A percentile compares a stretch with the other conserved stretches of the same genome.
Conservation (phyloP, 2,888 invertebrate species). For the Leucophora obtusa region DNA sequence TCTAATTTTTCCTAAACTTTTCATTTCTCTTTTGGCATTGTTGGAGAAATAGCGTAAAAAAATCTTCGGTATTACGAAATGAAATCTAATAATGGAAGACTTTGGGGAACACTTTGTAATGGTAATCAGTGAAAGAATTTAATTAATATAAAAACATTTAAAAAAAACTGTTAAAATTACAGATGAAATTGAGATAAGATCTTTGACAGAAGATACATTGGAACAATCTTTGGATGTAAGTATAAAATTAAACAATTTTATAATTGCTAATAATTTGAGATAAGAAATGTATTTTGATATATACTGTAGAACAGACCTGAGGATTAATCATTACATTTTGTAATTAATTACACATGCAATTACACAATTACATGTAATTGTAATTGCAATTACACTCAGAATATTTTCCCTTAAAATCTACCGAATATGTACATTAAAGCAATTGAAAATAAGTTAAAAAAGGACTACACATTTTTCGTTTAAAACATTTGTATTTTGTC, state of each 20-base stretch:
- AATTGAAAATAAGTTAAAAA: no score
- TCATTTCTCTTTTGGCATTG: neutral
- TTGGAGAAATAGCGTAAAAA: neutral
- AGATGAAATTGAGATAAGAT: conserved; percentile 82
- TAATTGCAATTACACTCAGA: no score
- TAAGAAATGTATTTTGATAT: neutral
- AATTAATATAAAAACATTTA: no score
- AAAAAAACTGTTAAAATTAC: conserved; percentile 12
- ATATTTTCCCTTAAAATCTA: no score
- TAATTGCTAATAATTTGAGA: neutral
- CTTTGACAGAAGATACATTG: conserved; percentile 81
- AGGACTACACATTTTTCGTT: no score
- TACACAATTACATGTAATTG: no score
- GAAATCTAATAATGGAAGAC: conserved; percentile 51
- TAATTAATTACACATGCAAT: no score
- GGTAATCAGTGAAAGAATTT: conserved; percentile 19
- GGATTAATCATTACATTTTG: no score
- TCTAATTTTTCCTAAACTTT: neutral
- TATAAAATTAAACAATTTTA: conserved; percentile 47
- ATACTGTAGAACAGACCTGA: no score
- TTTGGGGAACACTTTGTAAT: conserved; percentile 58
- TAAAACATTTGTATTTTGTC: no score
- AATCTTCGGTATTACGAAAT: conserved; percentile 24
- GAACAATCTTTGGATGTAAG: conserved; percentile 82
- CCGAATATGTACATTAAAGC: no score